These are phyloP conservation scores for Cynopterus sphinx DNA, from an alignment of 2,797 vertebrate genomes.

Conservation along the genomic window DNA sequence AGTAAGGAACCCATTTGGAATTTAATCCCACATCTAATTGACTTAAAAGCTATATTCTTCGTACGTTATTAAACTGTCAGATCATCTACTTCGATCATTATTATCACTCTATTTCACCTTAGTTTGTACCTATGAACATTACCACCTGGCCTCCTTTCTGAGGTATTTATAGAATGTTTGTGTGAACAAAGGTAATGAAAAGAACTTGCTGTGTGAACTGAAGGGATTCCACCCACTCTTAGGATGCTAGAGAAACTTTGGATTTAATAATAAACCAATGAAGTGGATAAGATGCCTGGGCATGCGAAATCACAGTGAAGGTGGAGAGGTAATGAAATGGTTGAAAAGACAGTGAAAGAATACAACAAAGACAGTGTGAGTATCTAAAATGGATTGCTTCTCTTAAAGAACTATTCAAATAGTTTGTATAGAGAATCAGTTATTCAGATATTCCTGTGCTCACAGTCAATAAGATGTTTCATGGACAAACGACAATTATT, in stretches of 20 bases:
- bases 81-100: background rate
- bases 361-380: background rate
- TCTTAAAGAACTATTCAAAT: background rate
- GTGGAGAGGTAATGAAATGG: background rate
- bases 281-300: background rate
- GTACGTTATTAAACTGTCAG: background rate
- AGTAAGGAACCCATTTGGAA: background rate
- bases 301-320: background rate
- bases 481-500: background rate
- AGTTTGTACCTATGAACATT: background rate
- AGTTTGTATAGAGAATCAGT: background rate
- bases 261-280: background rate
- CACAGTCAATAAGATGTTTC: background rate
- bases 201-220: background rate
- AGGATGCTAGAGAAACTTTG: background rate
- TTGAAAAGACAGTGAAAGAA: background rate
- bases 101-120: background rate
- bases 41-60: constrained; percentile 31
- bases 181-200: constrained; percentile 16
- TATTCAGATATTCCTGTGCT: background rate
- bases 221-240: background rate
- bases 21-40: constrained; percentile 12
- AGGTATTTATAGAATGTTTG: background rate
- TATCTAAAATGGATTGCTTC: background rate
- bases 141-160: background rate